phyloP scores from a whole-genome alignment of 1,140 invertebrate species.

The Panagrolaimus sp. region DNA sequence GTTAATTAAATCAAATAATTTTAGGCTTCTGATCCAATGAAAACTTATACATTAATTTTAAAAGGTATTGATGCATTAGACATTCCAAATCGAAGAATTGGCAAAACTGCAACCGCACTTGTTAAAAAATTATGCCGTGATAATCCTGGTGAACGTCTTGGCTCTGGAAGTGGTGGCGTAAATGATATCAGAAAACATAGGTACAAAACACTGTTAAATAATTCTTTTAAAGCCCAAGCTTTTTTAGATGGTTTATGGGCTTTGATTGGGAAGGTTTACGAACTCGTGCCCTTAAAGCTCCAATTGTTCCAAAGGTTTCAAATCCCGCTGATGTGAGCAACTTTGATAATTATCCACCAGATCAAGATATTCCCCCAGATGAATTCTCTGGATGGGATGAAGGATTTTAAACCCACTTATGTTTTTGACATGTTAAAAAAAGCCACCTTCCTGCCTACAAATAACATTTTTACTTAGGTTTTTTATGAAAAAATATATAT shows the following conservation, averaged over 20 bases:
- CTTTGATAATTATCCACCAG: conserved; percentile 61
- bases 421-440: not conserved
- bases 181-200: conserved; percentile 97
- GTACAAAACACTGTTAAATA: conserved; percentile 63
- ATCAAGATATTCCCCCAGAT: conserved; percentile 60
- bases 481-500: not conserved
- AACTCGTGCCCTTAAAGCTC: conserved; percentile 79
- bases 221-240: not conserved
- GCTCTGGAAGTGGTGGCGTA: conserved; percentile 91
- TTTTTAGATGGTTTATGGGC: conserved; percentile 91
- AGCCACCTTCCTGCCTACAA: not conserved
- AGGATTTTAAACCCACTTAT: conserved; percentile 54
- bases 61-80: conserved; percentile 89
- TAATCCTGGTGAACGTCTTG: conserved; percentile 90
- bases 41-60: conserved; percentile 96
- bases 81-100: conserved; percentile 59
- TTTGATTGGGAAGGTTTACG: conserved; percentile 98
- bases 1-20: conserved; percentile 76
- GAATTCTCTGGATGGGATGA: conserved; percentile 62
- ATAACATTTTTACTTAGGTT: not conserved
- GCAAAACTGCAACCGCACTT: conserved; percentile 60
- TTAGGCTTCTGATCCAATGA: conserved; percentile 93
- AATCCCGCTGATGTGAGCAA: conserved; percentile 56
- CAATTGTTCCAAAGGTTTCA: conserved; percentile 72
- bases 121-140: conserved; percentile 65